Evolutionary conservation across 2,113 vertebrate species (phyloP).

Genomic region (Nycticorax nycticorax): DNA sequence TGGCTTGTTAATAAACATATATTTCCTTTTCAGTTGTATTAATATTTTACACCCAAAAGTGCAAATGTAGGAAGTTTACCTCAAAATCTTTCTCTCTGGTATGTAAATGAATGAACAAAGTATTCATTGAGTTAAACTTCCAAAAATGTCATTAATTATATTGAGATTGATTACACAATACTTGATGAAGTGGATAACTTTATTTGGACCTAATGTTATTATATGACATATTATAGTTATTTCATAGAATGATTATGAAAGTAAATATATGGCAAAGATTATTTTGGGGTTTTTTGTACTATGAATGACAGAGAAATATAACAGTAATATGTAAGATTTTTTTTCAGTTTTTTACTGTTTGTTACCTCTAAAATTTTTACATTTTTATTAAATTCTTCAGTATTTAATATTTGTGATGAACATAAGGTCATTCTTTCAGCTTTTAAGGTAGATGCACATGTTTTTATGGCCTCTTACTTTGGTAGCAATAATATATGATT

Average conservation of each 20-base stretch:
- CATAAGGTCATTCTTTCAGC: not conserved
- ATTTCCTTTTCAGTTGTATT: slow-evolving; percentile 60
- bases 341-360: not conserved
- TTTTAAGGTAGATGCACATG: not conserved
- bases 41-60: slow-evolving; percentile 56
- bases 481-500: not conserved
- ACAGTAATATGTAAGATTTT: not conserved
- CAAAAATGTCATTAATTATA: not conserved
- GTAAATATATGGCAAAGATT: not conserved
- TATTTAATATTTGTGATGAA: not conserved
- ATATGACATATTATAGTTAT: not conserved
- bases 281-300: not conserved
- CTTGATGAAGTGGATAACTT: not conserved
- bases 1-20: slow-evolving; percentile 52
- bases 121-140: not conserved
- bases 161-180: not conserved
- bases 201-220: not conserved
- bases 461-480: not conserved
- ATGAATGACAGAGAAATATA: not conserved
- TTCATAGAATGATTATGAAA: not conserved
- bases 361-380: not conserved
- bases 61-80: slow-evolving; percentile 35
- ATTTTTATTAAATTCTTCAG: not conserved
- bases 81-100: slow-evolving; percentile 9
- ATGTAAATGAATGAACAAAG: slow-evolving; percentile 58